These are phyloP conservation scores for Mythimna lalbum DNA, from an alignment of 2,888 invertebrate genomes.

Conservation along the genomic window DNA sequence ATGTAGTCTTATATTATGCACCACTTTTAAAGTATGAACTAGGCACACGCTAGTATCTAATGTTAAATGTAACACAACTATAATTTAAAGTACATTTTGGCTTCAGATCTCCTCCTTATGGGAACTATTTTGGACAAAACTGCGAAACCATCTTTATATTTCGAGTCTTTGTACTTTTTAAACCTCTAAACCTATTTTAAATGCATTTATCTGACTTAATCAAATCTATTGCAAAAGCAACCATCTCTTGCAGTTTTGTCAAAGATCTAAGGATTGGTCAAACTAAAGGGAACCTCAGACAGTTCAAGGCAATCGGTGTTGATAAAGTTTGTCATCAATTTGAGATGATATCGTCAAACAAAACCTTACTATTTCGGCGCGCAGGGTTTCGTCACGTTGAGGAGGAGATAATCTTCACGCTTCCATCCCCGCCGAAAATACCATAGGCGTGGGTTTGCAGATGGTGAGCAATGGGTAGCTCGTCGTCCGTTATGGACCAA, in stretches of 20 bases:
- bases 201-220: constrained; percentile 85
- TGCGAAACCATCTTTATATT: constrained; percentile 72
- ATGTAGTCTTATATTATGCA: constrained; percentile 79
- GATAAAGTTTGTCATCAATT: background rate
- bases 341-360: background rate
- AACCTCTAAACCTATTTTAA: constrained; percentile 86
- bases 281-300: background rate
- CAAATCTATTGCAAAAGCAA: constrained; percentile 73
- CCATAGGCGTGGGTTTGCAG: too few relatives aligned
- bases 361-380: background rate
- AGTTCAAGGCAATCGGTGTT: background rate
- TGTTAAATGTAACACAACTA: constrained; percentile 56
- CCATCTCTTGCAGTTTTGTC: constrained; percentile 74
- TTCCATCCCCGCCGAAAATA: too few relatives aligned
- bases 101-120: constrained; percentile 74
- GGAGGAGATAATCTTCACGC: too few relatives aligned
- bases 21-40: constrained; percentile 70
- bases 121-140: constrained; percentile 74
- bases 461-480: too few relatives aligned
- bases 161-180: constrained; percentile 86
- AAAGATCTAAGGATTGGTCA: constrained; percentile 62
- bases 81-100: constrained; percentile 80
- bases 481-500: too few relatives aligned
- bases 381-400: background rate
- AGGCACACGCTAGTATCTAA: constrained; percentile 65